These are phyloP conservation scores for Mystacornis crossleyi DNA, from an alignment of 2,113 vertebrate genomes.

Conservation along the genomic window DNA sequence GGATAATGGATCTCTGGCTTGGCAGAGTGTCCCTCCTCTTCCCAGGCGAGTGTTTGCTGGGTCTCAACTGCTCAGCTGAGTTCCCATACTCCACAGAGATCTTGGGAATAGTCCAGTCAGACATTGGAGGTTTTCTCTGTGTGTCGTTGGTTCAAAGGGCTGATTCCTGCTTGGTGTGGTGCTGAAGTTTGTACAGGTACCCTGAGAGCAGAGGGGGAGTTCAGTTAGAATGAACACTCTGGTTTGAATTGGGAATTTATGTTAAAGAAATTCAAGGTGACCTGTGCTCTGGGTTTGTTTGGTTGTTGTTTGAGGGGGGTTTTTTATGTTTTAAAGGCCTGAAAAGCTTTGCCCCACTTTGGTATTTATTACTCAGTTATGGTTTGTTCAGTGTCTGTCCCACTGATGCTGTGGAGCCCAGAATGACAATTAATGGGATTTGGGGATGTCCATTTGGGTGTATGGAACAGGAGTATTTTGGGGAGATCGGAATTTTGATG, in stretches of 20 bases:
- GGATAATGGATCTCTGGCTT: not conserved
- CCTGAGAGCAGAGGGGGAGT: not conserved
- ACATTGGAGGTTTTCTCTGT: not conserved
- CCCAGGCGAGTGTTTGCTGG: not conserved
- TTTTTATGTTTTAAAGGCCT: not conserved
- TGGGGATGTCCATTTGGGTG: not conserved
- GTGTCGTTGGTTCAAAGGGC: not conserved
- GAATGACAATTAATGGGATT: not conserved
- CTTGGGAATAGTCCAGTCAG: not conserved
- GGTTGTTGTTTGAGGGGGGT: rapidly evolving
- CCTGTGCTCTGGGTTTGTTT: not conserved
- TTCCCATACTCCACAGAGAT: not conserved
- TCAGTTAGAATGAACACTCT: not conserved
- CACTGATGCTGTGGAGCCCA: not conserved
- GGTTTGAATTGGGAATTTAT: not conserved
- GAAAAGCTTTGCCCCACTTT: not conserved
- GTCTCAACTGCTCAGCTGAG: not conserved
- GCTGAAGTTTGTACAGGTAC: not conserved
- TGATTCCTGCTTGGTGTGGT: not conserved
- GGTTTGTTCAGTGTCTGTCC: not conserved
- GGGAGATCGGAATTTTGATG: not conserved
- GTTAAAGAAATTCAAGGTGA: not conserved
- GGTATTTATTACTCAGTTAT: not conserved
- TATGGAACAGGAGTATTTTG: not conserved
- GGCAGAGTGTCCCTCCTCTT: not conserved